Conservation (phyloP, 2,113 vertebrate genomes). For the Microcebus lehilahytsara region DNA sequence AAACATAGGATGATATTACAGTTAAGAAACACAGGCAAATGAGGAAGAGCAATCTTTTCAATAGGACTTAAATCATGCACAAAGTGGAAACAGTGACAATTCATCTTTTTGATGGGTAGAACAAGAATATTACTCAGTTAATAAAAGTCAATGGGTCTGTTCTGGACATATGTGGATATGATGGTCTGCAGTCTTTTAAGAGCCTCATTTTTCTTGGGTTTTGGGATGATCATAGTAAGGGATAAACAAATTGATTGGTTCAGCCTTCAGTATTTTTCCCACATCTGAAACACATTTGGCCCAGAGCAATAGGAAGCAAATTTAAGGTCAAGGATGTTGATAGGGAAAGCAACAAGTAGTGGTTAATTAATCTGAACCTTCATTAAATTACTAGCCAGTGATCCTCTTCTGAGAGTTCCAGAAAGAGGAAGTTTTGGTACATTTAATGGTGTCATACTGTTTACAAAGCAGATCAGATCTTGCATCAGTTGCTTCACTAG, state of each 20-base stretch:
- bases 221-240: background rate
- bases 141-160: background rate
- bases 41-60: background rate
- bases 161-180: background rate
- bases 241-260: fast-evolving
- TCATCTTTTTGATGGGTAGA: background rate
- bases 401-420: background rate
- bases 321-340: background rate
- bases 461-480: background rate
- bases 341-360: background rate
- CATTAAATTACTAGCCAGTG: background rate
- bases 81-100: background rate
- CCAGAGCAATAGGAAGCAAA: background rate
- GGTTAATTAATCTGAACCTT: background rate
- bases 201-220: background rate
- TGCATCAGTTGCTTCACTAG: background rate
- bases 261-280: background rate
- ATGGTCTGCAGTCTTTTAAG: background rate
- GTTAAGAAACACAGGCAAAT: background rate
- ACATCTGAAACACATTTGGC: background rate
- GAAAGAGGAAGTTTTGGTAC: background rate
- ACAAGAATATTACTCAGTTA: background rate
- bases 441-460: background rate
- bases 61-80: background rate
- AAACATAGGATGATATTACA: background rate